Conservation (phyloP, 2,797 vertebrate genomes). For the Chelon auratus region DNA sequence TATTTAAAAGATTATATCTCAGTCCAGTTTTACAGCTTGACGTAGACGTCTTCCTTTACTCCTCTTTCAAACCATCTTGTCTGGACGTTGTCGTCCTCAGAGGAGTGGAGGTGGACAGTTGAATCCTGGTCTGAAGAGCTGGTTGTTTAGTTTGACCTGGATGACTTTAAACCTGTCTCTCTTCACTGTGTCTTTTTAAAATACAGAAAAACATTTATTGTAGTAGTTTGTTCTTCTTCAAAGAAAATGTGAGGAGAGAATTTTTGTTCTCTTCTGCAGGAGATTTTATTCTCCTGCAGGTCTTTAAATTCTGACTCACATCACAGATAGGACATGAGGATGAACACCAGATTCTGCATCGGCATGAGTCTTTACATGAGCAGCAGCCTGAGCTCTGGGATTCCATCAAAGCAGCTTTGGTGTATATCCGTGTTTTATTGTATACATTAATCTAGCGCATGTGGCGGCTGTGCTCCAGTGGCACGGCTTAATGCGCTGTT, state of each 20-base stretch:
- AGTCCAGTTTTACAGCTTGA: no score
- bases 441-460: constrained; percentile 52
- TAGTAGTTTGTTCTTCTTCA: neutral
- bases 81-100: no score
- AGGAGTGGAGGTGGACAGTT: no score
- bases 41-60: no score
- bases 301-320: neutral
- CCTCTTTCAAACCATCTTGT: no score
- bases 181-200: no score
- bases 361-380: neutral
- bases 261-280: neutral
- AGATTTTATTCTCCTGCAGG: neutral
- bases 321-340: neutral
- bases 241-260: neutral
- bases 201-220: no score
- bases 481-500: constrained; percentile 67
- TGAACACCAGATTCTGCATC: neutral
- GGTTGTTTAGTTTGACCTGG: no score
- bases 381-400: neutral
- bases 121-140: no score
- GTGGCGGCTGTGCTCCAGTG: constrained; percentile 48
- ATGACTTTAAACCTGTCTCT: no score
- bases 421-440: constrained; percentile 40
- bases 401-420: constrained; percentile 31
- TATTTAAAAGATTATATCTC: no score